These are phyloP conservation scores for Drosophila funebris DNA, from an alignment of 1,140 invertebrate genomes.

Conservation along the genomic window DNA sequence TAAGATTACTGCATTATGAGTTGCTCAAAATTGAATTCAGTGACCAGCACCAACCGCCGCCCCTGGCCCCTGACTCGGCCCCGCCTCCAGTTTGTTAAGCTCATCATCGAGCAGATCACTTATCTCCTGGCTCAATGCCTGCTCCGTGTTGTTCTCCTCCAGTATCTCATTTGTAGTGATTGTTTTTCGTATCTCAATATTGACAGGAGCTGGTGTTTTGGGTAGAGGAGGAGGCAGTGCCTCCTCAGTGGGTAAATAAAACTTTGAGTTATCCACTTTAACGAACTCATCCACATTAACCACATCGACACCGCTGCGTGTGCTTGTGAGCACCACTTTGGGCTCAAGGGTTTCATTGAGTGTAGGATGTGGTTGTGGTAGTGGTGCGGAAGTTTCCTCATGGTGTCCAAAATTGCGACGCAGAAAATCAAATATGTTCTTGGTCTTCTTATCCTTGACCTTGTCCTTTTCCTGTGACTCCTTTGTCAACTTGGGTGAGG, in stretches of 20 bases:
- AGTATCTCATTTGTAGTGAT: constrained; percentile 77
- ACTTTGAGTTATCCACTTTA: constrained; percentile 75
- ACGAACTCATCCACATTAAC: constrained; percentile 64
- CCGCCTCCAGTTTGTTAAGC: constrained; percentile 66
- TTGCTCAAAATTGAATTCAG: neutral
- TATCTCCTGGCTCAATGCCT: constrained; percentile 74
- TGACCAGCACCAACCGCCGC: constrained; percentile 33
- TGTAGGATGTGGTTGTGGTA: constrained; percentile 42
- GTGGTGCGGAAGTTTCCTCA: constrained; percentile 40
- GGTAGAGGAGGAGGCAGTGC: constrained; percentile 60
- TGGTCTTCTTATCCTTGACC: constrained; percentile 71
- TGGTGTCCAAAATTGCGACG: constrained; percentile 77
- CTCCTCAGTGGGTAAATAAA: constrained; percentile 67
- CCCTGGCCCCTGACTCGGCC: neutral
- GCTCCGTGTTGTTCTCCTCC: constrained; percentile 67
- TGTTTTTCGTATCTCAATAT: constrained; percentile 75
- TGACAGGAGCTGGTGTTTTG: constrained; percentile 72
- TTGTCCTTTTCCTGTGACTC: neutral
- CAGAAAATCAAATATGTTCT: constrained; percentile 82
- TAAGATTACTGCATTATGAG: neutral
- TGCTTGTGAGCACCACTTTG: constrained; percentile 72
- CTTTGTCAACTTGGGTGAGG: constrained; percentile 52
- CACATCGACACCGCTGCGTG: constrained; percentile 68
- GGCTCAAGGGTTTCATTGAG: constrained; percentile 67
- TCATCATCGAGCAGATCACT: constrained; percentile 80